These are phyloP conservation scores for Lasiurus borealis DNA, from an alignment of 2,113 vertebrate genomes.

Conservation along the genomic window DNA sequence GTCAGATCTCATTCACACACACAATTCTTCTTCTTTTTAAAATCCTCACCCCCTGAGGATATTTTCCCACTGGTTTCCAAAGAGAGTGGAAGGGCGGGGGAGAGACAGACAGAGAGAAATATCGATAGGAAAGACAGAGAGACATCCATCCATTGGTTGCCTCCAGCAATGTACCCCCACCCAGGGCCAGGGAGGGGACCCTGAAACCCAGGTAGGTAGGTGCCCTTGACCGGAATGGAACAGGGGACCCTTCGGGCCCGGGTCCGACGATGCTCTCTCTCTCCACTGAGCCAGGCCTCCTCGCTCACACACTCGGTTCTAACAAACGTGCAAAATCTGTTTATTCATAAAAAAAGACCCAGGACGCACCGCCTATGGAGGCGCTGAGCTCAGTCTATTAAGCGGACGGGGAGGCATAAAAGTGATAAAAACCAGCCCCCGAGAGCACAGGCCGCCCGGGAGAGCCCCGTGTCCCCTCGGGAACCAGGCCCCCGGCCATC, in stretches of 20 bases:
- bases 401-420: slow-evolving; percentile 62
- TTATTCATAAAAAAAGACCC: slow-evolving; percentile 38
- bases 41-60: too few relatives aligned
- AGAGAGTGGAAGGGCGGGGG: too few relatives aligned
- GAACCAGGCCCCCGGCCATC: slow-evolving; percentile 7
- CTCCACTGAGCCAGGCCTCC: not conserved
- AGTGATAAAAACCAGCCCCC: slow-evolving; percentile 51
- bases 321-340: slow-evolving; percentile 36
- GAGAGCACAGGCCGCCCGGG: slow-evolving; percentile 55
- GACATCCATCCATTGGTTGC: too few relatives aligned
- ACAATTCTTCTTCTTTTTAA: not conserved
- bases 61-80: too few relatives aligned
- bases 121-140: too few relatives aligned
- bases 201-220: too few relatives aligned
- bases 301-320: not conserved
- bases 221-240: too few relatives aligned
- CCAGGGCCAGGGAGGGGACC: too few relatives aligned
- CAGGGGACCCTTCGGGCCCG: too few relatives aligned
- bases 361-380: slow-evolving; percentile 34
- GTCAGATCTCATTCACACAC: not conserved
- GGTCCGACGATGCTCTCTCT: too few relatives aligned
- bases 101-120: too few relatives aligned
- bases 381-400: slow-evolving; percentile 66
- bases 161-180: too few relatives aligned
- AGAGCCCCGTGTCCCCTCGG: not conserved